These are phyloP conservation scores for Temnothorax curvispinosus DNA, from an alignment of 1,140 invertebrate genomes.

Conservation along the genomic window DNA sequence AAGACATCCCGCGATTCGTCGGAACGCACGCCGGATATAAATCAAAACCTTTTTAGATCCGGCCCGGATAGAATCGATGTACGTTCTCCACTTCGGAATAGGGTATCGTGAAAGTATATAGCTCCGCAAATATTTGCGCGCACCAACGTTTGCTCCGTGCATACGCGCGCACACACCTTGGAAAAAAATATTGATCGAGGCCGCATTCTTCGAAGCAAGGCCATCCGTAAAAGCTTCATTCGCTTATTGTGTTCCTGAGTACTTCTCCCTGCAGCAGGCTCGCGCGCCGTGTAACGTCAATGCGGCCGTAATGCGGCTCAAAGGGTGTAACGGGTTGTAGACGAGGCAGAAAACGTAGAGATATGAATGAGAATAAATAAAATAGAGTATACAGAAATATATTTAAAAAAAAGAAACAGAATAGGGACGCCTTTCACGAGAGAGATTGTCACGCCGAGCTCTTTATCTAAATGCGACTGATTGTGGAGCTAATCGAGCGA, in stretches of 20 bases:
- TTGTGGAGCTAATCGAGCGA: neutral
- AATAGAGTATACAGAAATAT: no score
- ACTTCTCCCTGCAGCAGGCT: neutral
- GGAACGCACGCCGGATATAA: neutral
- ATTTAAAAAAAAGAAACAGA: no score
- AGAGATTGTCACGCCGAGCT: neutral
- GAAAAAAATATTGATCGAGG: slow-evolving; percentile 49
- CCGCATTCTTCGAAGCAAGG: slow-evolving; percentile 21
- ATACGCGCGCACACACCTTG: neutral
- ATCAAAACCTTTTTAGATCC: neutral
- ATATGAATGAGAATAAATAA: neutral
- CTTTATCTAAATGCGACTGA: neutral
- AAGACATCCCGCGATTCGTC: neutral
- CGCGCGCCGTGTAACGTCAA: neutral
- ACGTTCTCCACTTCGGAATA: slow-evolving; percentile 10
- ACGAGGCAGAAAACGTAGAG: no score
- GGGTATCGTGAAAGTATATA: slow-evolving; percentile 10
- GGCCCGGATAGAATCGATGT: neutral
- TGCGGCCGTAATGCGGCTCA: neutral
- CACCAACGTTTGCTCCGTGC: slow-evolving; percentile 14
- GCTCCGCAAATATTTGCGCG: slow-evolving; percentile 42
- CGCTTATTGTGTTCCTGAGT: slow-evolving; percentile 13
- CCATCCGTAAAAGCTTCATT: slow-evolving; percentile 32
- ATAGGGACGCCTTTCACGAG: neutral
- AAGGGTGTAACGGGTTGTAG: neutral